A percentile compares a stretch with the other conserved stretches of the same genome.
These are phyloP conservation scores for Brachionus koreanus DNA, from an alignment of 1,140 invertebrate species.

Conservation along the genomic window DNA sequence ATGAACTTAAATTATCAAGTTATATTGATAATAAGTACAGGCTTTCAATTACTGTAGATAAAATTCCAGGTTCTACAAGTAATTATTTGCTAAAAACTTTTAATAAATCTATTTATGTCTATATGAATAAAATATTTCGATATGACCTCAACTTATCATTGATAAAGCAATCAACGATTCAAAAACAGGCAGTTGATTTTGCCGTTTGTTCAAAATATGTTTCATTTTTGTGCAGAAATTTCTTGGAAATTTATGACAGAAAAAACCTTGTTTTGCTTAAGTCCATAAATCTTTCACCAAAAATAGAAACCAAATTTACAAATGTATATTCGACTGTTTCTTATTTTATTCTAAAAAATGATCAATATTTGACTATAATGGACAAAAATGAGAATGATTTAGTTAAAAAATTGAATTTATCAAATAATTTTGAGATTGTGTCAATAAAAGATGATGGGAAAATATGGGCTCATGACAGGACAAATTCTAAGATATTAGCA, in stretches of 20 bases:
- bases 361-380: not conserved
- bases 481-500: not conserved
- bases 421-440: not conserved
- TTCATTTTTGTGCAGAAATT: not conserved
- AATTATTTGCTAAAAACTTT: not conserved
- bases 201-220: not conserved
- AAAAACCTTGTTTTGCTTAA: not conserved
- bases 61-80: not conserved
- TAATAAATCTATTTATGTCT: not conserved
- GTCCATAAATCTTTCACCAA: not conserved
- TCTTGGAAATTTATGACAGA: not conserved
- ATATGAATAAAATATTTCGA: not conserved
- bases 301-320: not conserved
- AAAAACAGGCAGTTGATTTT: not conserved
- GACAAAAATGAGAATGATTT: not conserved
- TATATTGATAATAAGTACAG: not conserved
- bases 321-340: not conserved
- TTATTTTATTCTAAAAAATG: not conserved
- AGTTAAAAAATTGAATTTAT: not conserved
- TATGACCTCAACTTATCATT: not conserved
- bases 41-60: not conserved
- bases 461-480: not conserved
- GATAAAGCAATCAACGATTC: not conserved
- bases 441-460: not conserved
- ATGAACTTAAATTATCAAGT: not conserved